Evolutionary conservation across 2,888 invertebrate genomes (phyloP), one percentile per base, ranked within the genome.

Genomic region (Clitarchus hookeri): DNA sequence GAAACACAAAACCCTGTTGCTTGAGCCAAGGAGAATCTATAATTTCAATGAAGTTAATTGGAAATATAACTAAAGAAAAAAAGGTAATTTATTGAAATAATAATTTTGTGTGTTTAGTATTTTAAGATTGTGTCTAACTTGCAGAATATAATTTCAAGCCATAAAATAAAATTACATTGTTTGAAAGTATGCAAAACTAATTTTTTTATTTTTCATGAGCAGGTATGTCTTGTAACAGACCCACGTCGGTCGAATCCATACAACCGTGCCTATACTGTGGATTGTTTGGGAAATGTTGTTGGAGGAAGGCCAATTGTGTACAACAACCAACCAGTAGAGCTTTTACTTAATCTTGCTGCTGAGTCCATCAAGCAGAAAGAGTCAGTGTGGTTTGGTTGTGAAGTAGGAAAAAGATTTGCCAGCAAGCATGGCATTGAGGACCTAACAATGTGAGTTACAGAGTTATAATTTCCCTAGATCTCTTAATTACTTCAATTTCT

Each of bases 331-430:
- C 96, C 96, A 0, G 94, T 96, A 0, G 96, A 97, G 86, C 92
- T 95, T 0, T 92, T 98, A 2, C 94, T 97, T 91, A 94, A 95
- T 90, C 92, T 95, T 54, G 95, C 96, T 0, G 95, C 94, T 16
- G 95, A 95, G 87, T 96, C 97, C 86, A 95, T 98, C 88, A 94
- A 95, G 88, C 94, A 94, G 4, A 96, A 96, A 0, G 97, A 97
- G 90, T 95, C 97, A 0, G 97, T 98, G 0, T 98, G 98, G 98
- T 98, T 98, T 91, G 98, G 98, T 0, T 97, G 97, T 91, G 97
- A 98, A 90, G 97, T 97, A 0, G 94, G 94, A 88, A 97, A 97
- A 91, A 92, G 96, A 85, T 96, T 96, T 91, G 95, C 96, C 85
- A 92, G 94, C 79, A 97, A 97, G 89, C 94, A 95, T 88, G 97